Evolutionary conservation across 2,113 vertebrate species (phyloP).

Genomic region (Rhombomys opimus): DNA sequence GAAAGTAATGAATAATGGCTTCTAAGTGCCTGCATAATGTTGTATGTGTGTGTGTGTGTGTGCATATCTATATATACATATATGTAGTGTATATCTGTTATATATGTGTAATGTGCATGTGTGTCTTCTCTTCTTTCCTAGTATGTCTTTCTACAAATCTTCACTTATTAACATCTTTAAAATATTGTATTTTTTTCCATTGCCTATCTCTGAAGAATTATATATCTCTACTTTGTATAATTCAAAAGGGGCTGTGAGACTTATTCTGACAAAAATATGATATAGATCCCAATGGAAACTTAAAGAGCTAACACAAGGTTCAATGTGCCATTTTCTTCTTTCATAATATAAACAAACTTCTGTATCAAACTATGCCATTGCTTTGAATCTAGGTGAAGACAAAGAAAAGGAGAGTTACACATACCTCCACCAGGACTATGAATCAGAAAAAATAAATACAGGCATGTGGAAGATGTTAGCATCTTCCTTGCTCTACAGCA

Average conservation of each 20-base stretch:
- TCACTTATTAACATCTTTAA: not conserved
- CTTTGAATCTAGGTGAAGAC: not conserved
- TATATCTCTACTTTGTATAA: not conserved
- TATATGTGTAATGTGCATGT: not conserved
- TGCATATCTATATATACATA: not conserved
- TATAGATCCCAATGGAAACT: not conserved
- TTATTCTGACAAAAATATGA: slow-evolving; percentile 24
- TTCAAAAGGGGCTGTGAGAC: not conserved
- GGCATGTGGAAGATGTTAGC: not conserved
- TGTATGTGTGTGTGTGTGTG: not conserved
- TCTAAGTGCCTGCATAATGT: not conserved
- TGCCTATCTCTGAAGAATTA: not conserved
- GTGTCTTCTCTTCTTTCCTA: not conserved
- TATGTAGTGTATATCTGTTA: not conserved
- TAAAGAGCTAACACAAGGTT: not conserved
- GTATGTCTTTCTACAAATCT: not conserved
- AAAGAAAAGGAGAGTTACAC: not conserved
- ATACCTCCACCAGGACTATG: not conserved
- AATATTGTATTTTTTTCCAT: slow-evolving; percentile 44
- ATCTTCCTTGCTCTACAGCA: slow-evolving; percentile 27
- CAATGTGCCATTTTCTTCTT: not conserved
- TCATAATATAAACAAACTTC: not conserved
- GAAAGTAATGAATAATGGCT: slow-evolving; percentile 64
- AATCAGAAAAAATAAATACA: not conserved
- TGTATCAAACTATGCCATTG: not conserved